phyloP scores from a whole-genome alignment of 2,888 invertebrate species.

The Galeopsomyia nigrocyanea region DNA sequence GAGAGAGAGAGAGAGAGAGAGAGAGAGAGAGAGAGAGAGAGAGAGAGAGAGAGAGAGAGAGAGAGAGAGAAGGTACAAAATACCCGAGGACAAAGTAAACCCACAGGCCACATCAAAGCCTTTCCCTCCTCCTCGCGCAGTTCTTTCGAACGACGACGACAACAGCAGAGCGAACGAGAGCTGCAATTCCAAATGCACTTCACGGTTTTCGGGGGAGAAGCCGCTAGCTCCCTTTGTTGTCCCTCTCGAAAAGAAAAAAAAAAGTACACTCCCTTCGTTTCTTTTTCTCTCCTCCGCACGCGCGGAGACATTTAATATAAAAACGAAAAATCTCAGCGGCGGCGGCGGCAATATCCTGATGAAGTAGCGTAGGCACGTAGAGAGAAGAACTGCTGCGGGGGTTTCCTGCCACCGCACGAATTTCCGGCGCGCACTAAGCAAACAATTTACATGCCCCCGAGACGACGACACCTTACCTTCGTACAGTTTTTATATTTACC shows the following conservation, averaged over 20 bases:
- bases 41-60: too few relatives aligned
- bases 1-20: too few relatives aligned
- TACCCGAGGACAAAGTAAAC: background rate
- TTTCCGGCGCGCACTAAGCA: conserved; percentile 26
- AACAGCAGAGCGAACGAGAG: too few relatives aligned
- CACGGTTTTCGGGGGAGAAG: background rate
- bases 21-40: too few relatives aligned
- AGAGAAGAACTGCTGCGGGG: background rate
- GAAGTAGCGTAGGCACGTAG: conserved; percentile 12
- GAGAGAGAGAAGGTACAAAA: background rate
- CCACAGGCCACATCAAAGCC: background rate
- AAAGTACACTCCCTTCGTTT: background rate
- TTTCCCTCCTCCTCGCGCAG: background rate
- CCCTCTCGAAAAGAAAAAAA: conserved; percentile 1
- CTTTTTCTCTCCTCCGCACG: too few relatives aligned
- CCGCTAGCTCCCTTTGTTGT: background rate
- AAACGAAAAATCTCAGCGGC: conserved; percentile 8
- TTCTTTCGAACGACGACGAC: too few relatives aligned
- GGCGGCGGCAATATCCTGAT: conserved; percentile 16
- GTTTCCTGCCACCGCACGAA: conserved; percentile 33
- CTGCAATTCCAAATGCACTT: conserved; percentile 2
- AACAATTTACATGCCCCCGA: conserved; percentile 13
- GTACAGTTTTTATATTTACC: background rate
- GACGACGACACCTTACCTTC: conserved; percentile 16
- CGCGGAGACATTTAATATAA: conserved; percentile 11